Evolutionary conservation across 2,888 invertebrate species (phyloP).

Genomic region (Torymus auratus): DNA sequence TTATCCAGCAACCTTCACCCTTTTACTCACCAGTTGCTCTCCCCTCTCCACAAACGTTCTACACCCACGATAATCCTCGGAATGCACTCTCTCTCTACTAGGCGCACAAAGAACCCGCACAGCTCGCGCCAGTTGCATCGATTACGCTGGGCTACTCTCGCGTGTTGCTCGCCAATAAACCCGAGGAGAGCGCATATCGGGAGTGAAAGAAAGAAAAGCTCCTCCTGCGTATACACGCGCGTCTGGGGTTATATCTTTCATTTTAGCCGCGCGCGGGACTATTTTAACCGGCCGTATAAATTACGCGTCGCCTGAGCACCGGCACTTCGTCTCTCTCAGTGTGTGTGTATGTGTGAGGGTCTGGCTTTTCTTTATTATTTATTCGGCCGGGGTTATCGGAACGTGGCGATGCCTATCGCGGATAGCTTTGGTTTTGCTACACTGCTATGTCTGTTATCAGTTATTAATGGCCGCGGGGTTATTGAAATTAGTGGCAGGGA

Average conservation of each 20-base stretch:
- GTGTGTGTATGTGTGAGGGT: background rate
- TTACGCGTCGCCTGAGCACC: conserved; percentile 51
- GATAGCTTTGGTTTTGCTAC: too few relatives aligned
- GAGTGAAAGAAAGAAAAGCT: conserved; percentile 31
- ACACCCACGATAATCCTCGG: too few relatives aligned
- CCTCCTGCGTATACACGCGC: background rate
- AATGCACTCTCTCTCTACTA: too few relatives aligned
- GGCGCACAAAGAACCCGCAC: background rate
- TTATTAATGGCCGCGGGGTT: too few relatives aligned
- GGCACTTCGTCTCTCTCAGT: conserved; percentile 50
- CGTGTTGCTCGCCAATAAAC: conserved; percentile 30
- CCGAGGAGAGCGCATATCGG: background rate
- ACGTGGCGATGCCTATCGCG: too few relatives aligned
- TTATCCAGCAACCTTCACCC: too few relatives aligned
- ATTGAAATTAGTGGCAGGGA: too few relatives aligned
- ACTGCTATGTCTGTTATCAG: too few relatives aligned
- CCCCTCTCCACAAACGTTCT: too few relatives aligned
- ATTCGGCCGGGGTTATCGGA: background rate
- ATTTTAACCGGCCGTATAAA: conserved; percentile 55
- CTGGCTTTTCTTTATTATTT: conserved; percentile 3
- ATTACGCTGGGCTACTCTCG: conserved; percentile 9
- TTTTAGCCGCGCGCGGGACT: conserved; percentile 32
- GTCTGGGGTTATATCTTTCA: conserved; percentile 39
- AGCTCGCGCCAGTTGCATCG: background rate
- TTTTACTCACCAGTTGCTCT: too few relatives aligned